These are phyloP conservation scores for Eristalis intricaria DNA, from an alignment of 2,888 invertebrate genomes.

Conservation along the genomic window DNA sequence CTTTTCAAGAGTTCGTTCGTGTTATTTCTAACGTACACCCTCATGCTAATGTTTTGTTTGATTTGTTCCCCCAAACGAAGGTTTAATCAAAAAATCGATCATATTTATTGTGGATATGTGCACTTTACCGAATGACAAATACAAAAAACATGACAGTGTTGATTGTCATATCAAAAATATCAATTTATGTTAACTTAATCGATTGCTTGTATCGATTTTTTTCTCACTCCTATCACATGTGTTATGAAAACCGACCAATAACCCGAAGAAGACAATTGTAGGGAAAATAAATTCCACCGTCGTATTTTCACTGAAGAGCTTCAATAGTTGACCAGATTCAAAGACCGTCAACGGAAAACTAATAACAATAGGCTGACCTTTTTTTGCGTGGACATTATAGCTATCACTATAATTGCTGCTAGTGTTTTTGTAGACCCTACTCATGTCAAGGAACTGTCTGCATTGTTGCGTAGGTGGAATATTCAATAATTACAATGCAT, in stretches of 20 bases:
- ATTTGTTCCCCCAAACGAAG: conserved; percentile 4
- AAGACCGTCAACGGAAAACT: conserved; percentile 46
- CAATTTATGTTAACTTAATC: conserved; percentile 33
- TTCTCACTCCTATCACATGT: neutral
- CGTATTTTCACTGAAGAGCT: neutral
- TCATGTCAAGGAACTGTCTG: conserved; percentile 8
- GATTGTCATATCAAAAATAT: conserved; percentile 26
- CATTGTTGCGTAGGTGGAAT: conserved; percentile 28
- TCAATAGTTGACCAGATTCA: conserved; percentile 39
- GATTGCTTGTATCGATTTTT: conserved; percentile 59
- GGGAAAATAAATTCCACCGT: conserved; percentile 1
- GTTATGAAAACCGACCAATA: conserved; percentile 52
- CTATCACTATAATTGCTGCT: conserved; percentile 57
- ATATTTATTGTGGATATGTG: conserved; percentile 18
- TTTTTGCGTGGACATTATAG: conserved; percentile 39
- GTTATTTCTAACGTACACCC: neutral
- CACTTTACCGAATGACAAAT: conserved; percentile 27
- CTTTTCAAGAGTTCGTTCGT: conserved; percentile 1
- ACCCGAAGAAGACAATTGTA: conserved; percentile 16
- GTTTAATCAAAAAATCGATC: conserved; percentile 52
- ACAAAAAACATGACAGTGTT: conserved; percentile 15
- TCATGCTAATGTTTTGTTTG: conserved; percentile 15
- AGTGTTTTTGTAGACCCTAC: conserved; percentile 45
- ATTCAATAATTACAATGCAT: conserved; percentile 63
- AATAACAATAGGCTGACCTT: conserved; percentile 12